phyloP scores from a whole-genome alignment of 2,113 vertebrate species.

The Gobius niger region DNA sequence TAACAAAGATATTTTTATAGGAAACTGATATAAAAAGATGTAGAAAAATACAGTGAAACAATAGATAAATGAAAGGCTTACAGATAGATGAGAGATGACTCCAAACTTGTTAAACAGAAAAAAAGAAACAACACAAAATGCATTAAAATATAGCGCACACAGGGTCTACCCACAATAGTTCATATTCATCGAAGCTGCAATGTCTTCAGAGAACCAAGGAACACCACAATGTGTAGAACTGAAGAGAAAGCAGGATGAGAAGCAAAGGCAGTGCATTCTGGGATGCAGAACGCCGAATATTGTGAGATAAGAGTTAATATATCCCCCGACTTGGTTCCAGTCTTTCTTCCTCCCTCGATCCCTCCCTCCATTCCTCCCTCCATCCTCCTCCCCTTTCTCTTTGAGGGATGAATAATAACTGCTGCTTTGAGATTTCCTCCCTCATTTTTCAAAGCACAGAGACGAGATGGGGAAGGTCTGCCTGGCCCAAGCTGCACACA shows the following conservation, averaged over 20 bases:
- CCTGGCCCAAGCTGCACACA: slow-evolving; percentile 54
- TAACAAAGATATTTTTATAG: no score
- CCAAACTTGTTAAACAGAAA: slow-evolving; percentile 50
- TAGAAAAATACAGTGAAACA: neutral
- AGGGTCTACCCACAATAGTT: slow-evolving; percentile 41
- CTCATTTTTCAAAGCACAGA: slow-evolving; percentile 76
- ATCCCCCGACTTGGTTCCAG: slow-evolving; percentile 69
- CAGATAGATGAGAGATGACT: slow-evolving; percentile 23
- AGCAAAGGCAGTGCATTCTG: slow-evolving; percentile 54
- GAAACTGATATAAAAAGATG: no score
- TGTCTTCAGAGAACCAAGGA: slow-evolving; percentile 55
- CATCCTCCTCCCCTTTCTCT: slow-evolving; percentile 64
- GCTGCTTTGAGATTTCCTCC: slow-evolving; percentile 76
- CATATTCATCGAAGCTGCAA: slow-evolving; percentile 35
- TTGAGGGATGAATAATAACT: slow-evolving; percentile 80
- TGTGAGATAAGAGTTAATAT: slow-evolving; percentile 75
- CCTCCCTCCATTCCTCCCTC: slow-evolving; percentile 30
- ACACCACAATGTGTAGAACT: slow-evolving; percentile 41
- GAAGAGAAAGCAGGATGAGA: slow-evolving; percentile 36
- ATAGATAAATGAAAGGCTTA: slow-evolving; percentile 17
- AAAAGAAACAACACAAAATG: slow-evolving; percentile 39
- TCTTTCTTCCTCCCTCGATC: slow-evolving; percentile 66
- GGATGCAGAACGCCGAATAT: slow-evolving; percentile 68
- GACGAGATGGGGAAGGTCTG: slow-evolving; percentile 76
- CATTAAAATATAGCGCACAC: slow-evolving; percentile 45